Evolutionary conservation across 1,140 invertebrate species (phyloP), one percentile per base, ranked within the genome.

Genomic region (Ceratina calcarata): DNA sequence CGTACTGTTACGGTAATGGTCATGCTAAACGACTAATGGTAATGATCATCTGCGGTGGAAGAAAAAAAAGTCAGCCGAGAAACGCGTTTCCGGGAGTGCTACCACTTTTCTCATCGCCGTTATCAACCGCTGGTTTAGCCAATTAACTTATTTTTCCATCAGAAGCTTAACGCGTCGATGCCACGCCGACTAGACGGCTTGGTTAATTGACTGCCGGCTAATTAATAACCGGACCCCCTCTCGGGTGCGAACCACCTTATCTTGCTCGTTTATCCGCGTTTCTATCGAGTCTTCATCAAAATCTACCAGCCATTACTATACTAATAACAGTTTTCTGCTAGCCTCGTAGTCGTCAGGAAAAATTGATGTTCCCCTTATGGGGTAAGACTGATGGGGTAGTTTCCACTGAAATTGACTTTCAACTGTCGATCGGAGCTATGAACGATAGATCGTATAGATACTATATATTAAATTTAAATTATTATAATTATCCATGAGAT

Each of bases 101-200:
- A 27, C 20, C 15, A 32, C 22, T n/a, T 7, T 8, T 57, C n/a
- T 16, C 24, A 51, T 67, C 27, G 61, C 82, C 65, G 78, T 87
- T 89, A 90, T 89, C 88, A 45, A 16, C 55, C 73, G 80, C 61
- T 24, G 71, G 84, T 67, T 75, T 66, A 73, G 82, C 82, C 87
- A 89, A 90, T 90, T 89, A 90, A 88, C 79, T 89, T 83, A 80
- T 81, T 83, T 86, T 84, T 81, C 82, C 69, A 82, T 57, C 15
- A 53, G 45, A 61, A 61, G 16, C 61, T 37, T 24, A 27, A 64
- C 62, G 71, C 45, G 65, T 24, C 68, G 55, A 62, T 51, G 60
- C 49, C 18, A 57, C 20, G 53, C 66, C 71, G 71, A 27, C 32
- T 70, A 60, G 60, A 58, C 12, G 22, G 37, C 20, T 58, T n/a